A percentile compares a stretch with the other conserved stretches of the same genome.
Conservation (phyloP, 2,113 vertebrate genomes). For the Deroptyus accipitrinus region DNA sequence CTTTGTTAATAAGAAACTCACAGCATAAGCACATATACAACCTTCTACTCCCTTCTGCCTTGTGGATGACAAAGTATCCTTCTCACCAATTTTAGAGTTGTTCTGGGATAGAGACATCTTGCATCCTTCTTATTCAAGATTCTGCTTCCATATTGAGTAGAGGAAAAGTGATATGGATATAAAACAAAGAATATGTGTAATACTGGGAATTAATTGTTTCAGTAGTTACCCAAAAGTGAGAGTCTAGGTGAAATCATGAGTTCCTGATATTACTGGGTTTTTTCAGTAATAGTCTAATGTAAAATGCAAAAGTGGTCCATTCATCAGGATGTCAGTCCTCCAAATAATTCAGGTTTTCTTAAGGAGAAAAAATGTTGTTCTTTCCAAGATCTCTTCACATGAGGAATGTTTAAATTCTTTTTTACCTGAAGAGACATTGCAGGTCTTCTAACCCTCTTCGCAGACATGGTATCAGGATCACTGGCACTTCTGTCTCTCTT, state of each 20-base stretch:
- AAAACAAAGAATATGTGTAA: background rate
- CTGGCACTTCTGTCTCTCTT: background rate
- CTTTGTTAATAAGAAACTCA: background rate
- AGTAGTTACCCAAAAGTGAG: background rate
- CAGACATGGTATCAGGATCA: background rate
- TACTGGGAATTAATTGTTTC: background rate
- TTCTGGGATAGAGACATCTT: background rate
- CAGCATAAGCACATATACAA: background rate
- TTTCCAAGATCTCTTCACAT: background rate
- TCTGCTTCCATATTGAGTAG: background rate
- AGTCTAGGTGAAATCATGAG: background rate
- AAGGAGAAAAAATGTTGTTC: background rate
- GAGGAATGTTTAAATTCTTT: background rate
- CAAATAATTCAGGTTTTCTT: background rate
- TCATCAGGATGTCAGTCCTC: background rate
- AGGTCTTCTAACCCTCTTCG: background rate
- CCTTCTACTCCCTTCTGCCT: accelerated
- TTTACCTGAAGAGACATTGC: background rate
- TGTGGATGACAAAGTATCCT: background rate
- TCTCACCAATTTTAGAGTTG: background rate
- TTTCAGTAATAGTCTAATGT: background rate
- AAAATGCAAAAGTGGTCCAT: background rate
- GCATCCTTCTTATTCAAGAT: background rate
- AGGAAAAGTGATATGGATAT: background rate
- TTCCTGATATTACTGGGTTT: background rate